These are phyloP conservation scores for Urophycis tenuis DNA, from an alignment of 2,797 vertebrate genomes.

Conservation along the genomic window DNA sequence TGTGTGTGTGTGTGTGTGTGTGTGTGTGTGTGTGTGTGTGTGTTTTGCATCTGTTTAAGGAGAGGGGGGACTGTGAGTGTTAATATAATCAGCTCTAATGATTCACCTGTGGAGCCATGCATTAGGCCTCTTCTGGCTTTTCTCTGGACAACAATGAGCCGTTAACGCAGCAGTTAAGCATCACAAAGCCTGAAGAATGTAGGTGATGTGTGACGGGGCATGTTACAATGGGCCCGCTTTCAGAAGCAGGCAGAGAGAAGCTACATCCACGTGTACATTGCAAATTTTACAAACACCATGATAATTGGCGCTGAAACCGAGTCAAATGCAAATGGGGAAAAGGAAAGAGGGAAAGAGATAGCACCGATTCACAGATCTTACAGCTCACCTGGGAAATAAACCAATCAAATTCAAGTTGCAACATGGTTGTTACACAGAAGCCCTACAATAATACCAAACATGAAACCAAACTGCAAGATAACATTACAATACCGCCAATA, in stretches of 20 bases:
- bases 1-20: constrained; percentile 21
- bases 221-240: constrained; percentile 34
- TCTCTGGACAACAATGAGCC: constrained; percentile 60
- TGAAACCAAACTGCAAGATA: neutral
- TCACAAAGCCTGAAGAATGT: constrained; percentile 46
- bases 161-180: constrained; percentile 32
- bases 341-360: neutral
- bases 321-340: neutral
- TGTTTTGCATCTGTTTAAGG: constrained; percentile 13
- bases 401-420: neutral
- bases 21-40: constrained; percentile 21
- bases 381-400: neutral
- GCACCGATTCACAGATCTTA: neutral
- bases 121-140: constrained; percentile 51
- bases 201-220: constrained; percentile 46
- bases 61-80: constrained; percentile 28
- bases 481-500: neutral
- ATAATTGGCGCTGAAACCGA: neutral
- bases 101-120: constrained; percentile 44
- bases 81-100: constrained; percentile 52
- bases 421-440: neutral
- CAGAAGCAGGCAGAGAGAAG: constrained; percentile 26
- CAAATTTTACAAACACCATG: constrained; percentile 1
- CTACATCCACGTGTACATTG: constrained; percentile 1
- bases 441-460: neutral